These are phyloP conservation scores for Cylloceria caligata DNA, from an alignment of 2,888 invertebrate genomes.

Conservation along the genomic window DNA sequence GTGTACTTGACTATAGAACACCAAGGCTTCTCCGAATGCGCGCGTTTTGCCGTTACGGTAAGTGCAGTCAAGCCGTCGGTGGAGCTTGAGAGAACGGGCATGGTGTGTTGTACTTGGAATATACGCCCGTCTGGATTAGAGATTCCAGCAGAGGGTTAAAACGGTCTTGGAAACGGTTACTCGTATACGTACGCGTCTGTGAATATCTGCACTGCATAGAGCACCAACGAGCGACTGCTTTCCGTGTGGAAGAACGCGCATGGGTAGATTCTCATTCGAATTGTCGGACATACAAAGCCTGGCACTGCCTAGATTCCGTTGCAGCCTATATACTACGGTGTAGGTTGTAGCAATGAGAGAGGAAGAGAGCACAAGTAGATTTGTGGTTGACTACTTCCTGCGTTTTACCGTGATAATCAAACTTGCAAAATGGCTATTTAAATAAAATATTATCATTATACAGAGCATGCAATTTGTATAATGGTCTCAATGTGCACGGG, in stretches of 20 bases:
- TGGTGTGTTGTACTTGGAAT: slow-evolving; percentile 60
- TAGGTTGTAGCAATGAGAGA: slow-evolving; percentile 5
- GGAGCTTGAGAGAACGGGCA: slow-evolving; percentile 56
- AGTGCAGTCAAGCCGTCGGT: slow-evolving; percentile 57
- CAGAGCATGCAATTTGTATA: slow-evolving; percentile 41
- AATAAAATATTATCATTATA: slow-evolving; percentile 57
- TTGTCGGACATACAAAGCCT: slow-evolving; percentile 65
- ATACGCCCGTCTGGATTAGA: slow-evolving; percentile 64
- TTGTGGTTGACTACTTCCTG: slow-evolving; percentile 62
- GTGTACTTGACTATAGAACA: slow-evolving; percentile 29
- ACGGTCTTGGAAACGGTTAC: slow-evolving; percentile 64
- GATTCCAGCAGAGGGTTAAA: slow-evolving; percentile 67
- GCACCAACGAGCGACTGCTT: background rate
- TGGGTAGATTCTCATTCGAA: slow-evolving; percentile 65
- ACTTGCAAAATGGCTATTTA: slow-evolving; percentile 64
- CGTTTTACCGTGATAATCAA: slow-evolving; percentile 56
- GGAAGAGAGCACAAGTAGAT: slow-evolving; percentile 41
- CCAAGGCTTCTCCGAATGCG: slow-evolving; percentile 54
- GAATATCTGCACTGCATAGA: slow-evolving; percentile 19
- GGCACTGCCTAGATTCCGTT: slow-evolving; percentile 50
- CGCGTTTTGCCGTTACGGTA: slow-evolving; percentile 65
- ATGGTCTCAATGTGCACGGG: slow-evolving; percentile 19
- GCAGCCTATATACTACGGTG: slow-evolving; percentile 39
- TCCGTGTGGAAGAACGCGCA: slow-evolving; percentile 56
- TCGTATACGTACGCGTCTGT: slow-evolving; percentile 29